These are phyloP conservation scores for Marmota flaviventris DNA, from an alignment of 2,113 vertebrate genomes.

Conservation along the genomic window DNA sequence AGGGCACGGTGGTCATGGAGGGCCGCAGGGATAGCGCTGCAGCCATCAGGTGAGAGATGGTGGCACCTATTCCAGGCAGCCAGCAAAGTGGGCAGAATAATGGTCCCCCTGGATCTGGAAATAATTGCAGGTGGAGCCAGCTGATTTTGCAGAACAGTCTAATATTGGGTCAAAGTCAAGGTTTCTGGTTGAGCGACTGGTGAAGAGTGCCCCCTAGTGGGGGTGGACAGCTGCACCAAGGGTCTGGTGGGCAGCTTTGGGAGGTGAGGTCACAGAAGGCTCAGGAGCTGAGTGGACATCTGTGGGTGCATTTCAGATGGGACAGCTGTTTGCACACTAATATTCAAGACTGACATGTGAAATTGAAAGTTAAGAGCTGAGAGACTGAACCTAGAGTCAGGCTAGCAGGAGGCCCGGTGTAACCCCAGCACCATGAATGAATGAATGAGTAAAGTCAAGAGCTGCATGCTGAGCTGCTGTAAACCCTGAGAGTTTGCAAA, in stretches of 20 bases:
- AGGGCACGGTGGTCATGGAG: neutral
- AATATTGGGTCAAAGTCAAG: neutral
- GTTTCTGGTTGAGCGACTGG: neutral
- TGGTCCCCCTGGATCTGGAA: neutral
- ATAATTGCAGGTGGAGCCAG: neutral
- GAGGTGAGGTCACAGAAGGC: neutral
- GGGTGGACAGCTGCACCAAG: neutral
- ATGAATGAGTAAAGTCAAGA: neutral
- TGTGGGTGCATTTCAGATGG: neutral
- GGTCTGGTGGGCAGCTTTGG: accelerated
- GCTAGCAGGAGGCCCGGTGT: too few species aligned
- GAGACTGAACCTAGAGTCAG: too few species aligned
- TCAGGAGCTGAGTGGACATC: neutral
- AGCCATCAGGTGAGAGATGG: neutral
- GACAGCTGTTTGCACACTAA: too few species aligned
- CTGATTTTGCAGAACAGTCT: neutral
- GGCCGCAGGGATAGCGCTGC: neutral
- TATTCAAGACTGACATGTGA: too few species aligned
- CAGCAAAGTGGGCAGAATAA: accelerated
- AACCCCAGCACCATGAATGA: neutral
- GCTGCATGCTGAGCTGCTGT: neutral
- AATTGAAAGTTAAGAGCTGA: too few species aligned
- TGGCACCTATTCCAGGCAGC: neutral
- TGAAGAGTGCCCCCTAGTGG: neutral
- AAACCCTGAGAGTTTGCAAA: accelerated